Base-by-base conservation (phyloP, 2,113 vertebrate species). In the Plestiodon gilberti region DNA sequence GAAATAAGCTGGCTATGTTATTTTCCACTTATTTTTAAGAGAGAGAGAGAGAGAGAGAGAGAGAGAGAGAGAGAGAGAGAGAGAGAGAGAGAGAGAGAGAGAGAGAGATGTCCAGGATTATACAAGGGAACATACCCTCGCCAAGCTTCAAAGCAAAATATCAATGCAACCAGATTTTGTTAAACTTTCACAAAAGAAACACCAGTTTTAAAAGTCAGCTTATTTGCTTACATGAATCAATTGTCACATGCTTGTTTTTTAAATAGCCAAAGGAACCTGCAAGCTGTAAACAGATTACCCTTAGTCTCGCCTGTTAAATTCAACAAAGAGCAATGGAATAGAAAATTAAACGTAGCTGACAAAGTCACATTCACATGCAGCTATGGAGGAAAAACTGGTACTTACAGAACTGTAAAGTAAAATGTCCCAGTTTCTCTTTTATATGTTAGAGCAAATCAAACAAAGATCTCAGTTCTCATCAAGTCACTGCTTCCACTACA, bases 401-500 rank as follows among this genome's bases (percentile, higher is more conserved):
- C 96, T 95, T 90, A 83, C 96, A 90, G 93, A 82, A 14, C 81
- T 52, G 87, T n/a, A 91, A 94, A 87, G 94, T 85, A 95, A 95
- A 93, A 86, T 23, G 62, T 78, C 86, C 90, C 89, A 0, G 22
- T 35, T 92, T 89, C 87, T 33, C 78, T 85, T 78, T 86, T 88
- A 77, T 92, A 62, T 52, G 71, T 86, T 82, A 69, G 28, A 33
- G 67, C 74, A 77, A 92, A 91, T 77, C 93, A 83, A 81, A 59
- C 61, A 74, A 87, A 57, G 90, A 81, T 89, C 82, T 82, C 94
- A 55, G 78, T 85, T 94, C 90, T 69, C 92, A 30, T 92, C 89
- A 76, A 94, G 84, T 85, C 89, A 92, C 95, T 74, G 87, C 87
- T 91, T 88, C 80, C 69, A 88, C 92, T 90, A 92, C 79, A 80